These are phyloP conservation scores for Glossosoma conforme DNA, from an alignment of 1,140 invertebrate genomes.

Conservation along the genomic window DNA sequence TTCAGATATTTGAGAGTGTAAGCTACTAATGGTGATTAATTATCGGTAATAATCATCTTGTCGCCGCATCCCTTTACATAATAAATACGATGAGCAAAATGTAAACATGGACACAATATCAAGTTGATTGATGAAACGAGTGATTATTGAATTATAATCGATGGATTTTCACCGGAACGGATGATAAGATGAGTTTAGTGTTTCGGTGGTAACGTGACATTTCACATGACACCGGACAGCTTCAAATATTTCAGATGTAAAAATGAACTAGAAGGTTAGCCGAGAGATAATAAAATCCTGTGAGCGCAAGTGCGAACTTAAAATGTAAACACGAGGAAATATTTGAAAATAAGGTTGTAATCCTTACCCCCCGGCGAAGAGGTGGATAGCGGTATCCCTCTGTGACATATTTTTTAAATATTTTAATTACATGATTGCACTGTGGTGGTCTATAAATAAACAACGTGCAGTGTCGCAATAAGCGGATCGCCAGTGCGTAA, in stretches of 20 bases:
- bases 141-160: too few relatives aligned
- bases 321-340: constrained; percentile 30
- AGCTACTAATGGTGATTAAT: too few relatives aligned
- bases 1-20: too few relatives aligned
- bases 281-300: too few relatives aligned
- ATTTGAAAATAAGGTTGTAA: constrained; percentile 11
- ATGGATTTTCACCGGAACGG: too few relatives aligned
- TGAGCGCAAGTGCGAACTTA: constrained; percentile 30
- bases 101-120: too few relatives aligned
- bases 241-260: constrained; percentile 19
- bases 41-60: too few relatives aligned
- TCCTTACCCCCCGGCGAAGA: constrained; percentile 80
- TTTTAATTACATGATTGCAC: constrained; percentile 27
- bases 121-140: too few relatives aligned
- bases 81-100: too few relatives aligned
- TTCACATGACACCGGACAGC: constrained; percentile 18
- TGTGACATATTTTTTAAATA: constrained; percentile 54
- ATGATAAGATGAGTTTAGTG: too few relatives aligned
- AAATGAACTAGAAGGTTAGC: constrained; percentile 19
- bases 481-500: constrained; percentile 17
- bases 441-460: constrained; percentile 24
- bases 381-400: constrained; percentile 77
- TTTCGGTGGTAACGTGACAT: constrained; percentile 19
- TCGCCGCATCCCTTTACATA: too few relatives aligned
- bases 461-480: constrained; percentile 24